Base-by-base conservation (phyloP, 2,888 invertebrate species). In the Dynastes tityus region DNA sequence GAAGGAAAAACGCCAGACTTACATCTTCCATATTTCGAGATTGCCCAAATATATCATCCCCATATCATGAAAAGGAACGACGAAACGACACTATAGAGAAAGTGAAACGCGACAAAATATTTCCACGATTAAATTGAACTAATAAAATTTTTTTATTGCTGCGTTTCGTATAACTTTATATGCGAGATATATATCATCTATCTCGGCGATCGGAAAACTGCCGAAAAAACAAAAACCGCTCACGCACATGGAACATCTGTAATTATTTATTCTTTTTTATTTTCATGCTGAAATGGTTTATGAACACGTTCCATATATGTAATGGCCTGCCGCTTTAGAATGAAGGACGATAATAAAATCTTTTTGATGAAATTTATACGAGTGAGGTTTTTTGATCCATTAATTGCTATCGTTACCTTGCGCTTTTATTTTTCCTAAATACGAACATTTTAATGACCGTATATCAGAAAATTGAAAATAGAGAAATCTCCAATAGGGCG, bases 71-170 rank as follows among this genome's bases (percentile, higher is more conserved):
- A 29, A 61, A 6, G 8, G 8, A 61, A 22, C 27, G 61, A 29
- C 27, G 22, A 63, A 65, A 65, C 32, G 65, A 16, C 16, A 65
- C 40, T n/a, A 16, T 65, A n/a, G 4, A 13, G 40, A 65, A 37
- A 65, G 27, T 16, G 40, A 40, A 65, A 65, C 16, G 65, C 22
- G 22, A 65, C 65, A 16, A 65, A 65, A 65, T 65, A 65, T 65
- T 65, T 40, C 16, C 16, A 27, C 45, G 45, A 45, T 67, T 67
- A 67, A 67, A 67, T 67, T 45, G 22, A 40, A 45, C 67, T 67
- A 67, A 67, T 67, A 67, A 67, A 67, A 49, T 67, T 67, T 67
- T 22, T 40, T 45, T 67, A 40, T 61, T 13, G 61, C 61, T 29
- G 29, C 32, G 29, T 13, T 61, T 29, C 27, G 22, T 61, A 61